Percentiles rank a stretch among this genome's conserved stretches.
These are phyloP conservation scores for Zaprionus ornatus DNA, from an alignment of 1,140 invertebrate species.

Conservation along the genomic window DNA sequence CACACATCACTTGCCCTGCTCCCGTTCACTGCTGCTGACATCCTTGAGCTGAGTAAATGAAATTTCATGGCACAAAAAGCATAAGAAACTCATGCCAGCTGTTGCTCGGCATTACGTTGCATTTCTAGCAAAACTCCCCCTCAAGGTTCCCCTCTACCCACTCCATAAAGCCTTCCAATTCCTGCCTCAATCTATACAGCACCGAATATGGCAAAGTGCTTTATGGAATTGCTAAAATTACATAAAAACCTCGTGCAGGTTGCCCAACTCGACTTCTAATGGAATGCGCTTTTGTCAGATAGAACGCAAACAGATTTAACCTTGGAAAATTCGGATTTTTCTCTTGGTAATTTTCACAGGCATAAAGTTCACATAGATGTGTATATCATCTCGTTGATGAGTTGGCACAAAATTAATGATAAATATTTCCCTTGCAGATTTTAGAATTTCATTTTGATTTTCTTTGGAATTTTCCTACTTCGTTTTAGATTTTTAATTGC, in stretches of 20 bases:
- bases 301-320: conserved; percentile 28
- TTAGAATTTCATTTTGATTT: not conserved
- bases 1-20: not conserved
- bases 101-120: conserved; percentile 22
- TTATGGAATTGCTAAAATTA: conserved; percentile 45
- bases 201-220: conserved; percentile 10
- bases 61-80: conserved; percentile 52
- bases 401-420: conserved; percentile 28
- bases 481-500: not conserved
- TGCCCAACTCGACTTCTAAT: conserved; percentile 14
- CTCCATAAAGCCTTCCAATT: not conserved
- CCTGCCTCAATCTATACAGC: not conserved
- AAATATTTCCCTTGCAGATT: not conserved
- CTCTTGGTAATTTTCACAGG: not conserved
- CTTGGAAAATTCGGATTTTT: not conserved
- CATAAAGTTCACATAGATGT: not conserved
- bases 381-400: conserved; percentile 29
- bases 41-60: conserved; percentile 48
- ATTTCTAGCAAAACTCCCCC: not conserved
- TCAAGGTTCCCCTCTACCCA: not conserved
- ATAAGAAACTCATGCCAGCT: conserved; percentile 44
- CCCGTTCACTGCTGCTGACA: not conserved
- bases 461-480: not conserved
- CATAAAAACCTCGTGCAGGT: conserved; percentile 57
- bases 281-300: conserved; percentile 14